These are phyloP conservation scores for Musca vetustissima DNA, from an alignment of 1,140 invertebrate genomes.

Conservation along the genomic window DNA sequence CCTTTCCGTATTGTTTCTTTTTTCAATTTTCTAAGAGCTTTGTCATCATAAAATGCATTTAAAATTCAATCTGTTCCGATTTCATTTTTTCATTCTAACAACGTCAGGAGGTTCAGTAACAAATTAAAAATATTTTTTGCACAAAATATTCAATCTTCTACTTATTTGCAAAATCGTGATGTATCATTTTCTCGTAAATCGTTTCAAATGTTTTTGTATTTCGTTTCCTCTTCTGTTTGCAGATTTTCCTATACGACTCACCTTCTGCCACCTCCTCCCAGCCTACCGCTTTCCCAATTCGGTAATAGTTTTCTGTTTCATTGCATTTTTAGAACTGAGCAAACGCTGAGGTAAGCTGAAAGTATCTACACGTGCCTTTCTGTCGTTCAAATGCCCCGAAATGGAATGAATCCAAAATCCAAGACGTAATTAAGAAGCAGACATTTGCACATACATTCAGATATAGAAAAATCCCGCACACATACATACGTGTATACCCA, in stretches of 20 bases:
- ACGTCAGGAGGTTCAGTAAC: too few relatives aligned
- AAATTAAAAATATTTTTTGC: too few relatives aligned
- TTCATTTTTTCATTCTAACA: too few relatives aligned
- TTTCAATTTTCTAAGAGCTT: too few relatives aligned
- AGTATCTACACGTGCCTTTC: constrained; percentile 15
- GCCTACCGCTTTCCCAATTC: too few relatives aligned
- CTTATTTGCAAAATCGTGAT: not conserved
- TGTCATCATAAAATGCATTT: too few relatives aligned
- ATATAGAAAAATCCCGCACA: not conserved
- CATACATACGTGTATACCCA: too few relatives aligned
- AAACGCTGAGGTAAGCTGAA: constrained; percentile 20
- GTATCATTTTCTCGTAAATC: constrained; percentile 19
- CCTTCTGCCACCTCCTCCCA: too few relatives aligned
- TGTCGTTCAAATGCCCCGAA: constrained; percentile 1
- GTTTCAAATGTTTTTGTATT: constrained; percentile 12
- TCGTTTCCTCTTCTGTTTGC: not conserved
- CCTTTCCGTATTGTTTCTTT: too few relatives aligned
- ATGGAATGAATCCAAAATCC: not conserved
- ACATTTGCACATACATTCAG: not conserved
- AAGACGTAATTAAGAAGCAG: not conserved
- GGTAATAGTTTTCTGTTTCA: not conserved
- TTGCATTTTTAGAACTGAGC: constrained; percentile 1
- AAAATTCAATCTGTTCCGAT: too few relatives aligned
- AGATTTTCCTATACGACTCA: too few relatives aligned
- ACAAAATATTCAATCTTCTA: too few relatives aligned